These are phyloP conservation scores for Semaprochilodus insignis DNA, from an alignment of 2,797 vertebrate genomes.

Conservation along the genomic window DNA sequence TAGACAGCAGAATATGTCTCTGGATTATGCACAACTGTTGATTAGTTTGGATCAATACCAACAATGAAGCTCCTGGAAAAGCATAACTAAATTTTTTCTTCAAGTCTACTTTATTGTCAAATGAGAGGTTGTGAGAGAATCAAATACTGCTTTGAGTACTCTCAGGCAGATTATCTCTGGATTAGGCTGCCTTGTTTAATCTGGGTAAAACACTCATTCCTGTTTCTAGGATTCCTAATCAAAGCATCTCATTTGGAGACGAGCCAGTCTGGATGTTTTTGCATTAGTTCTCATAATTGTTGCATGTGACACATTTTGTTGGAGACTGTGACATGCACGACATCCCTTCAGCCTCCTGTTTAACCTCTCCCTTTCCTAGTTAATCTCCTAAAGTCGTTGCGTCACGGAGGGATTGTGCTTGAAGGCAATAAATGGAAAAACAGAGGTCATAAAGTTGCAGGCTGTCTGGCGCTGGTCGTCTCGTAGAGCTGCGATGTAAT, in stretches of 20 bases:
- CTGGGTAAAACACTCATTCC: slow-evolving; percentile 32
- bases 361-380: slow-evolving; percentile 23
- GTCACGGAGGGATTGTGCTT: slow-evolving; percentile 17
- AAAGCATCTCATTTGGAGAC: slow-evolving; percentile 22
- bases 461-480: slow-evolving; percentile 9
- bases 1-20: background rate
- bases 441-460: slow-evolving; percentile 36
- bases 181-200: slow-evolving; percentile 52
- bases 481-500: slow-evolving; percentile 26
- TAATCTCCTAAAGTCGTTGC: slow-evolving; percentile 31
- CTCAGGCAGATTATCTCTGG: slow-evolving; percentile 39
- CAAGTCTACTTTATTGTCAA: slow-evolving; percentile 12
- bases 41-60: slow-evolving; percentile 22
- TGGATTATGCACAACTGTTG: background rate
- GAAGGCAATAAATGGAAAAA: slow-evolving; percentile 27
- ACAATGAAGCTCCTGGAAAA: background rate
- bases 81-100: background rate
- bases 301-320: background rate
- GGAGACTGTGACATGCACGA: background rate
- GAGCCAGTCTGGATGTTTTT: background rate
- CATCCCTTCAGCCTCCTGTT: background rate
- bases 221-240: slow-evolving; percentile 34
- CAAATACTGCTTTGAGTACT: slow-evolving; percentile 37
- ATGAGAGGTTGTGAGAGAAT: slow-evolving; percentile 15
- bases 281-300: slow-evolving; percentile 13